A percentile compares a stretch with the other conserved stretches of the same genome.
phyloP scores from a whole-genome alignment of 2,113 vertebrate genomes.

The Coryphaenoides rupestris region DNA sequence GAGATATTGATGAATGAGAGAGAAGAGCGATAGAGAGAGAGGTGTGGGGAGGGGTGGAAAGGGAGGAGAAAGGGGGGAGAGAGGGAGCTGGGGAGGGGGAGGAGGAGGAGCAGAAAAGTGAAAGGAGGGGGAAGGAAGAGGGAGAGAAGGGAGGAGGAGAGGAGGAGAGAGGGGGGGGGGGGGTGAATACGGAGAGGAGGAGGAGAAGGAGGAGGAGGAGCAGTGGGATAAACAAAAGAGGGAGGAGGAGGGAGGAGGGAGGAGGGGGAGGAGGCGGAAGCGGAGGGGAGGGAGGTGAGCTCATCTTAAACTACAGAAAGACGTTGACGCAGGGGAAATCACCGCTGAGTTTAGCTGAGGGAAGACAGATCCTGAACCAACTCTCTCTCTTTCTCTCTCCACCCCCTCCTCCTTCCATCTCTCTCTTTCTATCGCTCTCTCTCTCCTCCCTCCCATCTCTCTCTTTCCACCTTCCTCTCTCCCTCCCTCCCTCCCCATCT shows the following conservation, averaged over 20 bases:
- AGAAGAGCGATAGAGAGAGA: conserved; percentile 1
- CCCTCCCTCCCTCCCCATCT: no score
- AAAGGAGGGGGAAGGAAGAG: conserved; percentile 8
- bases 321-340: conserved; percentile 70
- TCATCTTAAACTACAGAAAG: conserved; percentile 69
- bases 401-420: conserved; percentile 60
- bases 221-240: no score
- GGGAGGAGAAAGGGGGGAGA: conserved; percentile 8
- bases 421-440: conserved; percentile 34
- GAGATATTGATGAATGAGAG: not conserved
- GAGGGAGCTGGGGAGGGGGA: not conserved
- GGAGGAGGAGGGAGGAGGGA: conserved; percentile 1
- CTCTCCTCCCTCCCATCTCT: conserved; percentile 69
- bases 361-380: conserved; percentile 63
- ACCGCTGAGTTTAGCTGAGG: conserved; percentile 65
- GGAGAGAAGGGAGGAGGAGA: not conserved
- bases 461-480: no score
- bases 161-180: not conserved
- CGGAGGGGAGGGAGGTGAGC: conserved; percentile 9
- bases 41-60: not conserved
- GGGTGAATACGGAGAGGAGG: conserved; percentile 5
- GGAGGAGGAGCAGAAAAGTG: not conserved
- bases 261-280: not conserved
- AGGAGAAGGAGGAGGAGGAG: not conserved
- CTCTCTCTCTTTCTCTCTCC: conserved; percentile 39